Evolutionary conservation across 1,140 invertebrate genomes (phyloP).

Genomic region (Drosophila hydei): DNA sequence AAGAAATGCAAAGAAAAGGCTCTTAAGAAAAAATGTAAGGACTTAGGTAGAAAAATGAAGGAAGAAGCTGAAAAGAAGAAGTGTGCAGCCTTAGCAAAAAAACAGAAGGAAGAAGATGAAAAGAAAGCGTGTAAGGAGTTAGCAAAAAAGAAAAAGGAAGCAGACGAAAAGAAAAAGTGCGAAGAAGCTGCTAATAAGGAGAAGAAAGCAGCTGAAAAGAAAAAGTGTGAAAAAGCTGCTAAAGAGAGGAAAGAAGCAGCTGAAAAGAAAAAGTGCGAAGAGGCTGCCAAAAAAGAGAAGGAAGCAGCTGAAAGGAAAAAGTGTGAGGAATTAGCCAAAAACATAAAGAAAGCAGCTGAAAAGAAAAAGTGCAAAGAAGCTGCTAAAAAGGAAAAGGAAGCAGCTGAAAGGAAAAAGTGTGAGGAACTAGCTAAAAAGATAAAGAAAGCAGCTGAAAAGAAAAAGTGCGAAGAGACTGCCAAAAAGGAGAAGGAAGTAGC

Average conservation of each 20-base stretch:
- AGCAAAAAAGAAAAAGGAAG: not conserved
- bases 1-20: not conserved
- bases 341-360: not conserved
- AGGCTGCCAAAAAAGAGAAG: not conserved
- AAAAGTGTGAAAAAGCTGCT: not conserved
- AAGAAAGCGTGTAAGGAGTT: not conserved
- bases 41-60: no score
- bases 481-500: not conserved
- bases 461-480: no score
- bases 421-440: not conserved
- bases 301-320: not conserved
- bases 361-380: not conserved
- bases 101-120: no score
- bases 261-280: not conserved
- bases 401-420: not conserved
- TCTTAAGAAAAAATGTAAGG: not conserved
- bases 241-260: not conserved
- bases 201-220: not conserved
- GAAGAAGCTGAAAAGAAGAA: not conserved
- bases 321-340: not conserved
- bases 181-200: not conserved
- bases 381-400: not conserved
- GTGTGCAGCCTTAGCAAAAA: not conserved
- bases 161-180: not conserved
- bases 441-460: no score